These are phyloP conservation scores for Esperia sulphurella DNA, from an alignment of 2,888 invertebrate species.

Conservation along the genomic window DNA sequence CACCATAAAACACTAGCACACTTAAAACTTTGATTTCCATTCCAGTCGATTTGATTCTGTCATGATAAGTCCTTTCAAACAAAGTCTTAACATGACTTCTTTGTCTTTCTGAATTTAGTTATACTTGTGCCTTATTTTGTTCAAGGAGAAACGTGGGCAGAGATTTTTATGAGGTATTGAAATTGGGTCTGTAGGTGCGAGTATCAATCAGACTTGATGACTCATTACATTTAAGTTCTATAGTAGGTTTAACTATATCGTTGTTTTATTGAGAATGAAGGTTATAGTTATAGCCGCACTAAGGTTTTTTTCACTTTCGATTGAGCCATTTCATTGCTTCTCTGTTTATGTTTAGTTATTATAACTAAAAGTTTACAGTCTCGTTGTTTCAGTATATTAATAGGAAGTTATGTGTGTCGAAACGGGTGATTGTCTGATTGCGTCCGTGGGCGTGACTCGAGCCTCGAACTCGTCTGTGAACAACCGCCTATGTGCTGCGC, in stretches of 20 bases:
- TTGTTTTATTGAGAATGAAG: slow-evolving; percentile 1
- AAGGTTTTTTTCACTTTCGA: not conserved
- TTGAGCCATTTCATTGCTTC: not conserved
- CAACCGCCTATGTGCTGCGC: slow-evolving; percentile 58
- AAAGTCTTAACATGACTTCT: no score
- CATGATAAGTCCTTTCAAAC: no score
- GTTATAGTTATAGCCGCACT: not conserved
- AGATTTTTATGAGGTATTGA: slow-evolving; percentile 11
- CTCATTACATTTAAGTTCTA: not conserved
- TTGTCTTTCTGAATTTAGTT: no score
- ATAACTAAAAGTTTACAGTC: not conserved
- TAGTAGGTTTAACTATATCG: no score
- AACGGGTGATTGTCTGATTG: slow-evolving; percentile 45
- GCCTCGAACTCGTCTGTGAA: slow-evolving; percentile 43
- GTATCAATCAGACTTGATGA: slow-evolving; percentile 12
- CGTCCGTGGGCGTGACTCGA: slow-evolving; percentile 51
- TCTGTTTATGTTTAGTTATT: no score
- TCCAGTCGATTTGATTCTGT: no score
- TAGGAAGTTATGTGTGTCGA: slow-evolving; percentile 59
- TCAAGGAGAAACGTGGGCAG: slow-evolving; percentile 18
- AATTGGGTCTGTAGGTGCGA: slow-evolving; percentile 18
- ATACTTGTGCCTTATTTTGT: not conserved
- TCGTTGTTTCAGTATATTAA: slow-evolving; percentile 36
- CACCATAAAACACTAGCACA: no score
- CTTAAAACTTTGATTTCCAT: no score